Base-by-base conservation (phyloP, 2,113 vertebrate species). In the Ceyx margarethae region DNA sequence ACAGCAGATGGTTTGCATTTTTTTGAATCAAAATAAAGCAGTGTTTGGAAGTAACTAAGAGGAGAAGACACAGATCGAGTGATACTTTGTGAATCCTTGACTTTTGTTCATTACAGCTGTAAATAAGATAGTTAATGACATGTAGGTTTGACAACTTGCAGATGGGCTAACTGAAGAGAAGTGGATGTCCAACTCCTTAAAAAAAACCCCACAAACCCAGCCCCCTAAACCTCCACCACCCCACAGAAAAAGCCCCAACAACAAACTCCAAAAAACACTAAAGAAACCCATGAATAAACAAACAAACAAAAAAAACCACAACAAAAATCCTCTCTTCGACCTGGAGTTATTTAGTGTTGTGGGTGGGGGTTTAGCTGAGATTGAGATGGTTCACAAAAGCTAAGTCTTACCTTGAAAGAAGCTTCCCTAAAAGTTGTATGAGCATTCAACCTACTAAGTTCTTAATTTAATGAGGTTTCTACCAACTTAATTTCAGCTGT, bases 1-100 rank as follows among this genome's bases (percentile, higher is more conserved):
- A 97, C 97, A 98, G 96, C 98, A 98, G 98, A 98, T 98, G 98
- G 98, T 98, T 98, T 95, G 85, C 96, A 96, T 98, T 97, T 97
- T 97, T 97, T 96, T 94, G 50, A 97, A 97, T 97, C 97, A 98
- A 97, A 98, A 97, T 97, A 98, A 97, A 97, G 96, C 91, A 23
- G 83, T 88, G 94, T 96, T 97, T 98, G 96, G 97, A 98, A 97
- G 94, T 94, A 94, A 96, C 95, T 92, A 94, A 97, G 95, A 97
- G 92, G 96, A 94, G 96, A 95, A 97, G 97, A 91, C 92, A 96
- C 94, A 96, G 96, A 98, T 97, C 19, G 10, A 97, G 96, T 93
- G 96, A 95, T 97, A 96, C 97, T 97, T 91, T 81, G 96, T 97
- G 97, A 97, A 98, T 98, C 98, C 98, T 98, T 98, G 98, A 98